A percentile compares a stretch with the other conserved stretches of the same genome.
Conservation (phyloP, 2,888 invertebrate species). For the Platycnemis pennipes region DNA sequence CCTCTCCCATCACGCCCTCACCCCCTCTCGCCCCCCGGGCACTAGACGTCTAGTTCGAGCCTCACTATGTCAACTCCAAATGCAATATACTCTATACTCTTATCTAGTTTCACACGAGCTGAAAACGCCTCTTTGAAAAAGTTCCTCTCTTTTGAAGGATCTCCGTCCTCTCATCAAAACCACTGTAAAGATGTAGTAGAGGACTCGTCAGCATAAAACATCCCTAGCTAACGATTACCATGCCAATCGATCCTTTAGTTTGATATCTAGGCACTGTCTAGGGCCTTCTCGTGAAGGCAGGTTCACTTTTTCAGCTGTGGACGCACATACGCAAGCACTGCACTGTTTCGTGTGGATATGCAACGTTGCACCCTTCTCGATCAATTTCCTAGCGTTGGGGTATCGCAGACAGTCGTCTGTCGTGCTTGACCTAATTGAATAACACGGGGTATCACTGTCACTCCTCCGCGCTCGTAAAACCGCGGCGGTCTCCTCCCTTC, state of each 20-base stretch:
- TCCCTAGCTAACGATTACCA: background rate
- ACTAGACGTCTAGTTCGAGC: background rate
- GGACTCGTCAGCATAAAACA: background rate
- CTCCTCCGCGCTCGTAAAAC: constrained; percentile 2
- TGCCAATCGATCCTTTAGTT: background rate
- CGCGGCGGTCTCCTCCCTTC: background rate
- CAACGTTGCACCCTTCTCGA: background rate
- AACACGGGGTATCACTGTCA: constrained; percentile 59
- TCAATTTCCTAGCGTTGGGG: background rate
- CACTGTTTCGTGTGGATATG: background rate
- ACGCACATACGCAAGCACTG: background rate
- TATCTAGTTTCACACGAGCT: background rate
- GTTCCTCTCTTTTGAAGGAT: background rate
- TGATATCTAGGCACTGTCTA: background rate
- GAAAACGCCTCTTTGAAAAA: background rate
- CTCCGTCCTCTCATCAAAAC: background rate
- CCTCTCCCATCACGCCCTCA: constrained; percentile 70
- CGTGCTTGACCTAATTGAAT: constrained; percentile 3
- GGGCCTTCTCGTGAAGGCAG: background rate
- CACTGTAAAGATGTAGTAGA: background rate
- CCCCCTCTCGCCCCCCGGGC: constrained; percentile 56
- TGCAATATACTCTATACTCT: background rate
- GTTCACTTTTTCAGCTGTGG: background rate
- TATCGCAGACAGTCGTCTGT: constrained; percentile 1
- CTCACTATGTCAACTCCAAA: background rate